Percentiles rank a stretch among this genome's conserved stretches.
Conservation (phyloP, 2,797 vertebrate genomes). For the Oceanodroma leucorhoa region DNA sequence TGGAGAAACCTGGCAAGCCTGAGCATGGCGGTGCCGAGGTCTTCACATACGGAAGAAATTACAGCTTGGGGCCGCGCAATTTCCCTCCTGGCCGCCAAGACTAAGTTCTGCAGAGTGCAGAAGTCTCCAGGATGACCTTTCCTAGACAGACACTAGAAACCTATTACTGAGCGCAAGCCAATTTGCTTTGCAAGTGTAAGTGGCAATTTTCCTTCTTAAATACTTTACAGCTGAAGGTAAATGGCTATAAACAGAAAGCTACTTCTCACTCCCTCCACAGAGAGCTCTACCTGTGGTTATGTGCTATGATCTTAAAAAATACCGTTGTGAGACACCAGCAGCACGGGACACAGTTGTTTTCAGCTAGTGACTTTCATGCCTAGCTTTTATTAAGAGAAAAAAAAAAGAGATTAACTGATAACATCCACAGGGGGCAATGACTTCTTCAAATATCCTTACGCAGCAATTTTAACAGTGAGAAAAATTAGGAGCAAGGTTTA, state of each 20-base stretch:
- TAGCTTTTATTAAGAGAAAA: conserved; percentile 2
- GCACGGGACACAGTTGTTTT: background rate
- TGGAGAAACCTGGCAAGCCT: background rate
- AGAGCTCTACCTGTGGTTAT: conserved; percentile 38
- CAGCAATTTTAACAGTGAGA: conserved; percentile 10
- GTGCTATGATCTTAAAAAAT: conserved; percentile 27
- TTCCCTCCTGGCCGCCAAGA: conserved; percentile 40
- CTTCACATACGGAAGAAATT: conserved; percentile 29
- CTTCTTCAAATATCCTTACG: conserved; percentile 32
- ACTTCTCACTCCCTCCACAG: conserved; percentile 7
- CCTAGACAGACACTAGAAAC: conserved; percentile 59
- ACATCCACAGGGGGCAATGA: conserved; percentile 5
- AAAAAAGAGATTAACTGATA: conserved; percentile 27
- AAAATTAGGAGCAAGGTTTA: conserved; percentile 24
- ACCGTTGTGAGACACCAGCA: background rate
- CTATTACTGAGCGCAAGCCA: conserved; percentile 65
- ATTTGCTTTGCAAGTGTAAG: conserved; percentile 75
- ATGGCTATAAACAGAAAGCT: conserved; percentile 67
- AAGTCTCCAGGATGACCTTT: conserved; percentile 73
- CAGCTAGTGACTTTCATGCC: background rate
- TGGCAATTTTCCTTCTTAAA: conserved; percentile 75
- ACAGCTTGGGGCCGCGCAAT: background rate
- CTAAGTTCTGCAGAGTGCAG: background rate
- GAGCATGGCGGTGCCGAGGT: background rate
- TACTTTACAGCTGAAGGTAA: conserved; percentile 61